Evolutionary conservation across 1,140 invertebrate species (phyloP).

Genomic region (Sycophila sp.): DNA sequence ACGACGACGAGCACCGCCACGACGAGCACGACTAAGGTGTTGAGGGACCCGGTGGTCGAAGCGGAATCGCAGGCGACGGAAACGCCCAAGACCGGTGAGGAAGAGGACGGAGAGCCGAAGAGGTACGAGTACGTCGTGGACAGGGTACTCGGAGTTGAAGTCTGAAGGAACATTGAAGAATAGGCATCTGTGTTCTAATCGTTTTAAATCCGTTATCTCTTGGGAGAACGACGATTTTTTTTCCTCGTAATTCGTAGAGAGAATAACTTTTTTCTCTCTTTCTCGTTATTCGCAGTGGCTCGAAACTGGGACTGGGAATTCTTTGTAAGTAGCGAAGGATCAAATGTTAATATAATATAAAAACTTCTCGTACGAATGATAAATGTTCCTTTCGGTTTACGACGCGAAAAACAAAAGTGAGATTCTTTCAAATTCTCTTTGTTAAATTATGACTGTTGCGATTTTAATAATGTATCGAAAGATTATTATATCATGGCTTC

Average conservation of each 20-base stretch:
- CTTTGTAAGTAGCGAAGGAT: neutral
- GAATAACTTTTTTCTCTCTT: neutral
- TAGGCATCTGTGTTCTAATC: no score
- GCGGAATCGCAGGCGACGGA: neutral
- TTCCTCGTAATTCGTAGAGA: neutral
- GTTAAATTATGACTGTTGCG: no score
- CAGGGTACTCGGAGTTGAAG: constrained; percentile 75
- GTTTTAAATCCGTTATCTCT: neutral
- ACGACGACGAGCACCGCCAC: constrained; percentile 11
- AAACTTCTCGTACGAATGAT: neutral
- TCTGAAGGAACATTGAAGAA: constrained; percentile 57
- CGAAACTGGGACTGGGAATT: neutral
- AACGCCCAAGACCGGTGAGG: neutral
- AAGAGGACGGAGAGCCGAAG: constrained; percentile 64
- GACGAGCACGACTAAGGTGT: neutral
- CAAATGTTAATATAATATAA: neutral
- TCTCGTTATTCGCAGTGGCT: no score
- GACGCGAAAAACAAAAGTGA: neutral
- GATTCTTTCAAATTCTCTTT: no score
- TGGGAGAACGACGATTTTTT: neutral
- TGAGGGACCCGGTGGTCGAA: neutral
- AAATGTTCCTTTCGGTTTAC: constrained; percentile 2
- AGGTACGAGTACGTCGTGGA: constrained; percentile 77
- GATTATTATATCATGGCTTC: no score
- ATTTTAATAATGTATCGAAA: neutral